Conservation (phyloP, 2,797 vertebrate genomes). For the Tinamus major region DNA sequence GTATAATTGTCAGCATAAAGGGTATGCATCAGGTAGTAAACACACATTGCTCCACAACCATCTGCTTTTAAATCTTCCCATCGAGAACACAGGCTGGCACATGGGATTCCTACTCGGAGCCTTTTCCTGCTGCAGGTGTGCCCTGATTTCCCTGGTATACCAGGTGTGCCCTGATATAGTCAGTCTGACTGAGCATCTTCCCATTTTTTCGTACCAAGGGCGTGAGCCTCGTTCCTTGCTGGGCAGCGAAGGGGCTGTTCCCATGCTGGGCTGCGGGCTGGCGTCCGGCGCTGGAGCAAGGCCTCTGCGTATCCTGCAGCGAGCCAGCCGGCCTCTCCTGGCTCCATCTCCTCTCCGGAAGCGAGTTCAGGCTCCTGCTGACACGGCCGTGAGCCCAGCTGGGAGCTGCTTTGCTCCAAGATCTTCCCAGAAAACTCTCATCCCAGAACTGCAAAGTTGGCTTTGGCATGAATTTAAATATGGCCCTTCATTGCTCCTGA, state of each 20-base stretch:
- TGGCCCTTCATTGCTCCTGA: background rate
- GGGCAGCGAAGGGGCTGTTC: background rate
- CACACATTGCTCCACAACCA: background rate
- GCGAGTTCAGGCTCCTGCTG: background rate
- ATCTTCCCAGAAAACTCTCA: background rate
- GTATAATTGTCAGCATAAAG: background rate
- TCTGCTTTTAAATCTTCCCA: background rate
- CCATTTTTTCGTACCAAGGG: accelerated
- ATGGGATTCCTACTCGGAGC: background rate
- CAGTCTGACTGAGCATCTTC: background rate
- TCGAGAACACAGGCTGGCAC: background rate
- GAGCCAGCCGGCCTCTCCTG: background rate
- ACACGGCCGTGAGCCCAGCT: background rate
- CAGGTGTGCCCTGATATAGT: background rate
- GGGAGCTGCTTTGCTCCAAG: background rate
- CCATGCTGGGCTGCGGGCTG: background rate
- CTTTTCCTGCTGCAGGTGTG: background rate
- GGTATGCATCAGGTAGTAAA: background rate
- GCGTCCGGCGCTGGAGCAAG: accelerated
- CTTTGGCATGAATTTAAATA: background rate
- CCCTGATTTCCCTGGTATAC: background rate
- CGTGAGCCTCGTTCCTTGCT: background rate
- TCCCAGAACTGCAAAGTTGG: background rate
- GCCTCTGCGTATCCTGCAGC: accelerated
- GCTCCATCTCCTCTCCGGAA: background rate